Evolutionary conservation across 2,113 vertebrate species (phyloP).

Genomic region (Shinisaurus crocodilurus): DNA sequence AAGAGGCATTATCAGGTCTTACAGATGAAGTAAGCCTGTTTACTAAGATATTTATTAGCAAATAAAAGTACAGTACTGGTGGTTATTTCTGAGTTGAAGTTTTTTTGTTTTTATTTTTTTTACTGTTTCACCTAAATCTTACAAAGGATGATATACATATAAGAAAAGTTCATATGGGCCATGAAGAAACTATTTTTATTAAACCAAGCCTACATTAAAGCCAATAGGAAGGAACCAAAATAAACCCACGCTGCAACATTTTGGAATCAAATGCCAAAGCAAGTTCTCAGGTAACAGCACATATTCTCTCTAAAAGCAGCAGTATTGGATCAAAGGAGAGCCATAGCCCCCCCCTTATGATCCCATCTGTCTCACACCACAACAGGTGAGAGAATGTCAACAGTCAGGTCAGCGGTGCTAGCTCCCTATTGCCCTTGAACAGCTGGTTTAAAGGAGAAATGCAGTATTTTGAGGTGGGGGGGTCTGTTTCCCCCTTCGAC

Average conservation of each 20-base stretch:
- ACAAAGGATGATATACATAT: conserved; percentile 11
- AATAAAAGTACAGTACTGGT: conserved; percentile 94
- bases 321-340: background rate
- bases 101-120: conserved; percentile 35
- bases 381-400: background rate
- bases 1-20: conserved; percentile 95
- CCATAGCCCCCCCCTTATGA: background rate
- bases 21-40: conserved; percentile 91
- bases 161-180: conserved; percentile 44
- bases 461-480: no score
- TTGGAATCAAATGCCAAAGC: background rate
- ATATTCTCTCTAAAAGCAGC: background rate
- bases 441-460: background rate
- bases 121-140: conserved; percentile 57
- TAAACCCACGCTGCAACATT: background rate
- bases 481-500: background rate
- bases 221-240: background rate
- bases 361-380: background rate
- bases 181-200: conserved; percentile 19
- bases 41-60: conserved; percentile 94
- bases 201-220: background rate
- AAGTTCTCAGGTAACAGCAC: background rate
- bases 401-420: background rate
- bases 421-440: background rate
- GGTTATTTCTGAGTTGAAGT: conserved; percentile 75